phyloP scores from a whole-genome alignment of 2,797 vertebrate genomes.

The Malurus splendens region DNA sequence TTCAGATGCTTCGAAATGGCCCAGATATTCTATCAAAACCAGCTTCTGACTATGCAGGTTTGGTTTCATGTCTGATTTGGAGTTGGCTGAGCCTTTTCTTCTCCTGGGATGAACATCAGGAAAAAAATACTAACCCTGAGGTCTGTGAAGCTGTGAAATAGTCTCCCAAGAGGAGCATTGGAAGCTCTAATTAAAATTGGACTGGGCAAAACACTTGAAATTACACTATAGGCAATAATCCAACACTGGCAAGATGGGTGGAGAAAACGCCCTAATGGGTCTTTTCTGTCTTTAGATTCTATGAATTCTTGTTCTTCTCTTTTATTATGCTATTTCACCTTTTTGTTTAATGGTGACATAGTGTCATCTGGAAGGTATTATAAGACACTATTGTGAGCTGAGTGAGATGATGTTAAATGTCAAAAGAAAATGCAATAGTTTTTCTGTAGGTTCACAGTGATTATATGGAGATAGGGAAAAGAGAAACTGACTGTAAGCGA shows the following conservation, averaged over 20 bases:
- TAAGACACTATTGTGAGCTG: conserved; percentile 33
- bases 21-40: conserved; percentile 5
- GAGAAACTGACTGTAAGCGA: not conserved
- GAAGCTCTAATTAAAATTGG: conserved; percentile 57
- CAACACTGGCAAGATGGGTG: conserved; percentile 3
- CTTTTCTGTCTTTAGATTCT: conserved; percentile 37
- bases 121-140: conserved; percentile 41
- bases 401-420: conserved; percentile 57
- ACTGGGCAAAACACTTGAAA: conserved; percentile 53
- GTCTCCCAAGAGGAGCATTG: conserved; percentile 35
- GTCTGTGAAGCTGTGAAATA: conserved; percentile 50
- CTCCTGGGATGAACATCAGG: conserved; percentile 17
- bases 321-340: conserved; percentile 57
- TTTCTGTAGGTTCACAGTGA: conserved; percentile 38
- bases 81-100: not conserved
- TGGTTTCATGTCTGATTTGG: conserved; percentile 21
- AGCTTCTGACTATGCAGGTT: conserved; percentile 29
- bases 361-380: conserved; percentile 50
- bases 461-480: conserved; percentile 35
- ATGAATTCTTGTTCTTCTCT: conserved; percentile 33
- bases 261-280: conserved; percentile 25
- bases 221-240: conserved; percentile 43
- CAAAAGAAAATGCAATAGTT: conserved; percentile 59
- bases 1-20: conserved; percentile 16
- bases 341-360: conserved; percentile 51